Evolutionary conservation across 2,797 vertebrate genomes (phyloP).

Genomic region (Alosa sapidissima): DNA sequence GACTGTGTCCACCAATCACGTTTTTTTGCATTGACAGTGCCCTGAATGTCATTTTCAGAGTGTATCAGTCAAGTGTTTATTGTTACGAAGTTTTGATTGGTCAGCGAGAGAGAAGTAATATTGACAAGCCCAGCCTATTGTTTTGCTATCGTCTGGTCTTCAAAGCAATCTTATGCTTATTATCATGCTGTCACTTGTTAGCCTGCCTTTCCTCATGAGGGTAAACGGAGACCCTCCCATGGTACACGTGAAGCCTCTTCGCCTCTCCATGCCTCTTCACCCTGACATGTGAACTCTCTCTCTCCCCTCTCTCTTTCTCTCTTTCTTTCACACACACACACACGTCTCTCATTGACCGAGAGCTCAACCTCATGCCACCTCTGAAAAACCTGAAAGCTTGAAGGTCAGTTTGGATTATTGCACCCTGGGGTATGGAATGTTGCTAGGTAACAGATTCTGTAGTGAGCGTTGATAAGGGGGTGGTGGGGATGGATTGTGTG

Average conservation of each 20-base stretch:
- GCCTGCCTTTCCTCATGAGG: background rate
- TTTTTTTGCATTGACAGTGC: too few relatives aligned
- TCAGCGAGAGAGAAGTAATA: too few relatives aligned
- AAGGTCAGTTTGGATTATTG: constrained; percentile 46
- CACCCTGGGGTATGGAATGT: constrained; percentile 46
- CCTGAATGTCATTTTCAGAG: too few relatives aligned
- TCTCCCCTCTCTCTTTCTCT: too few relatives aligned
- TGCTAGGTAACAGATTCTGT: constrained; percentile 54
- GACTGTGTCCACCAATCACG: too few relatives aligned
- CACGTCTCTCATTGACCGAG: background rate
- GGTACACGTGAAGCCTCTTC: background rate
- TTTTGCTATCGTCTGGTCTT: background rate
- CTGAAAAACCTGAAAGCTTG: constrained; percentile 38
- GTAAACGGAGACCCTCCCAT: background rate
- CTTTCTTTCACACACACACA: background rate
- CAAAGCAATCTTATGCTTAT: background rate
- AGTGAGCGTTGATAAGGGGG: background rate
- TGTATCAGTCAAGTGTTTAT: too few relatives aligned
- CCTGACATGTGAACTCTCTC: background rate
- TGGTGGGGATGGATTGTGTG: background rate
- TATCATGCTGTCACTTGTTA: background rate
- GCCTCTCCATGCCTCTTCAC: background rate
- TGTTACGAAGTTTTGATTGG: too few relatives aligned
- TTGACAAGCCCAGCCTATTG: too few relatives aligned
- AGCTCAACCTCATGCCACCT: background rate